Conservation (phyloP, 2,888 invertebrate genomes). For the Latrodectus hesperus region DNA sequence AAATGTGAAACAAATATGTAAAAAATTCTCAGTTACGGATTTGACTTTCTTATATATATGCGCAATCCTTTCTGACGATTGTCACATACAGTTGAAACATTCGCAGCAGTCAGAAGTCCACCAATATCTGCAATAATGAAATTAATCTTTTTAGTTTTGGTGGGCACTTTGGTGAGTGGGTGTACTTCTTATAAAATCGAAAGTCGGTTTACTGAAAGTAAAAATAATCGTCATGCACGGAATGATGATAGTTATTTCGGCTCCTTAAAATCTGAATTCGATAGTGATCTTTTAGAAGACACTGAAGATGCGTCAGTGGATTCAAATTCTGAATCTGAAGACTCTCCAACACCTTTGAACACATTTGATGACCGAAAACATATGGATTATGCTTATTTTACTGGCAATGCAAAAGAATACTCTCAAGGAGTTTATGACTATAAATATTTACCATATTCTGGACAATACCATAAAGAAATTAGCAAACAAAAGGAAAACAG, state of each 20-base stretch:
- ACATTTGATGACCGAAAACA: not conserved
- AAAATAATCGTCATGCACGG: not conserved
- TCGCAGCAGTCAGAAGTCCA: too few relatives aligned
- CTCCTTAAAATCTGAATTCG: not conserved
- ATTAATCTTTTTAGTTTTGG: not conserved
- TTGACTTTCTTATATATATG: constrained; percentile 11
- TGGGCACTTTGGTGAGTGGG: not conserved
- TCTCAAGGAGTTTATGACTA: not conserved
- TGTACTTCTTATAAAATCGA: too few relatives aligned
- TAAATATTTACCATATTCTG: constrained; percentile 15
- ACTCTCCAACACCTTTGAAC: not conserved
- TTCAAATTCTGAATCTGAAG: constrained; percentile 14
- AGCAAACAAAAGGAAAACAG: too few relatives aligned
- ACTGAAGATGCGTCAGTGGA: constrained; percentile 26
- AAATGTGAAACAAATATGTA: not conserved
- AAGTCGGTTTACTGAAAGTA: not conserved
- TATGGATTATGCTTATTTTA: constrained; percentile 1
- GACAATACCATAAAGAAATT: too few relatives aligned
- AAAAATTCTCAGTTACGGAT: not conserved
- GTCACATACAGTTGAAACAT: too few relatives aligned
- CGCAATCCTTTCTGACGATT: too few relatives aligned
- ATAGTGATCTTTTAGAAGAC: not conserved
- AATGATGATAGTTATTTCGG: constrained; percentile 35
- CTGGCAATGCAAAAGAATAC: not conserved
- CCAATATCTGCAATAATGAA: not conserved